Evolutionary conservation across 1,140 invertebrate species (phyloP).

Genomic region (Musca vetustissima): DNA sequence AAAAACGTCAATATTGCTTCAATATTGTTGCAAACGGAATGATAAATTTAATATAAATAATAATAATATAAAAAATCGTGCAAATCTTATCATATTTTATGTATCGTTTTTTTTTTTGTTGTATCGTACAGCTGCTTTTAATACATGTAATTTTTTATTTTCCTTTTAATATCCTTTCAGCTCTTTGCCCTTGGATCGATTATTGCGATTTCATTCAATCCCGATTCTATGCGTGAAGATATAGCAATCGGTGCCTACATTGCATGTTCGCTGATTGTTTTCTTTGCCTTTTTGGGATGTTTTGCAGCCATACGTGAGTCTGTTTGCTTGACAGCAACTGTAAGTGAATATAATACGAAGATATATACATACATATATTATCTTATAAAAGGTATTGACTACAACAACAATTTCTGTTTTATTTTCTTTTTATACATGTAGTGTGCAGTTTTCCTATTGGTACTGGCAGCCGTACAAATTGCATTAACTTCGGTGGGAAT

Average conservation of each 20-base stretch:
- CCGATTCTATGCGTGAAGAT: constrained; percentile 39
- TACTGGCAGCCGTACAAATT: constrained; percentile 43
- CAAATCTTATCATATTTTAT: too few species aligned
- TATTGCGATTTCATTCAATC: constrained; percentile 42
- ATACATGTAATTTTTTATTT: too few species aligned
- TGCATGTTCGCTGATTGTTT: constrained; percentile 36
- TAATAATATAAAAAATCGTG: too few species aligned
- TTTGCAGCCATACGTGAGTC: constrained; percentile 45
- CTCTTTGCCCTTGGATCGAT: constrained; percentile 42
- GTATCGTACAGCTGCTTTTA: too few species aligned
- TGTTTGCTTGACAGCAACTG: constrained; percentile 40
- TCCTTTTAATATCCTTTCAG: too few species aligned
- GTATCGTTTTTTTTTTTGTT: neutral
- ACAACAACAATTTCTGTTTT: too few species aligned
- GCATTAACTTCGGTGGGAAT: constrained; percentile 36
- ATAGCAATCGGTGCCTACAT: constrained; percentile 39
- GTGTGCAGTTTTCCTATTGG: constrained; percentile 45
- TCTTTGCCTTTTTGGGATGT: constrained; percentile 44
- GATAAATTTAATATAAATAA: too few species aligned
- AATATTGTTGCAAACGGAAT: too few species aligned
- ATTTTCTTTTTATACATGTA: neutral
- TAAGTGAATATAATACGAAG: constrained; percentile 29
- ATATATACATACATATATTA: too few species aligned
- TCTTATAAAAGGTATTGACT: too few species aligned
- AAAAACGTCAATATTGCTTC: too few species aligned